A percentile compares a stretch with the other conserved stretches of the same genome.
These are phyloP conservation scores for Drosophila barbarae DNA, from an alignment of 2,888 invertebrate species.

Conservation along the genomic window DNA sequence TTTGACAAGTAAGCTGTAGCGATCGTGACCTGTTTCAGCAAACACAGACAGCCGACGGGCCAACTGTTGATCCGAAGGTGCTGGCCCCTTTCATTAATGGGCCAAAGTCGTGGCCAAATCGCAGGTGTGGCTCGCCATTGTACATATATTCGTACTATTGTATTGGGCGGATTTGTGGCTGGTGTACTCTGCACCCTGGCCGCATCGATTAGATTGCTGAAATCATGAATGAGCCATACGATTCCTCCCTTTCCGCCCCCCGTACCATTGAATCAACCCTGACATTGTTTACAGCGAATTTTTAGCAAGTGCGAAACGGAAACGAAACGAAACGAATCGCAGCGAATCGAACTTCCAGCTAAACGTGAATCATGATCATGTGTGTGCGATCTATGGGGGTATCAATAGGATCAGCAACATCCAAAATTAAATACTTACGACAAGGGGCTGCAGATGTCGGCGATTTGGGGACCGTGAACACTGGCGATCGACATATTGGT, in stretches of 20 bases:
- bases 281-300: conserved; percentile 60
- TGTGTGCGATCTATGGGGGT: background rate
- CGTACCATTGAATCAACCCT: conserved; percentile 39
- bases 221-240: conserved; percentile 57
- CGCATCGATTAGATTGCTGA: conserved; percentile 59
- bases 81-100: conserved; percentile 43
- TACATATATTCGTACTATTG: conserved; percentile 6
- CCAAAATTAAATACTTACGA: conserved; percentile 73
- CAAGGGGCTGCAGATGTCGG: conserved; percentile 79
- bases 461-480: conserved; percentile 81
- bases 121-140: conserved; percentile 28
- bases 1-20: background rate
- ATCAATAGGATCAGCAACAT: conserved; percentile 3
- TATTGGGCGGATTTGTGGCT: conserved; percentile 19
- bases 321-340: conserved; percentile 44
- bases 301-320: conserved; percentile 41
- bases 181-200: conserved; percentile 50
- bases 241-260: background rate
- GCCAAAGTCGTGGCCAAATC: conserved; percentile 46
- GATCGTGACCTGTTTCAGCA: conserved; percentile 13
- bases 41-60: conserved; percentile 19
- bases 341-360: conserved; percentile 56
- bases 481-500: conserved; percentile 82
- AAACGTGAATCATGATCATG: conserved; percentile 64
- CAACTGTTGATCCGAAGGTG: conserved; percentile 15